These are phyloP conservation scores for Drosophila biarmipes DNA, from an alignment of 1,140 invertebrate genomes.

Conservation along the genomic window DNA sequence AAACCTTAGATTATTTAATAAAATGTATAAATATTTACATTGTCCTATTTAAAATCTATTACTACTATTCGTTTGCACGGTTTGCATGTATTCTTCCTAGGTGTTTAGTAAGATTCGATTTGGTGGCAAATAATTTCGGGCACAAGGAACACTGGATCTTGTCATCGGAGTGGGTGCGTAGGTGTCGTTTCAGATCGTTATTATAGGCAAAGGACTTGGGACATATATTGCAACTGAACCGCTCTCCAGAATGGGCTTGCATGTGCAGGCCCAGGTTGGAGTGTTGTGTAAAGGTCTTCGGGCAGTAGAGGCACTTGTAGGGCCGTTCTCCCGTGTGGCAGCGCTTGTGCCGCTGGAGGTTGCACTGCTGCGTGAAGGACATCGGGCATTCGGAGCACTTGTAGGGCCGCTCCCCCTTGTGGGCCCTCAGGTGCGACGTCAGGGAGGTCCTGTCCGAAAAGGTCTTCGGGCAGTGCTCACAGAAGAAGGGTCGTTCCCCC, in stretches of 20 bases:
- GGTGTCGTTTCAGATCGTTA: background rate
- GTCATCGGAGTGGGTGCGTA: background rate
- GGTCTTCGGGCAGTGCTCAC: background rate
- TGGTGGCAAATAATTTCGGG: background rate
- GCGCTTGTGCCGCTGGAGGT: background rate
- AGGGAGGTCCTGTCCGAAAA: background rate
- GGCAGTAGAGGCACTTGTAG: background rate
- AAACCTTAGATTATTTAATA: too few species aligned
- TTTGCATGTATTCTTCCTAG: too few species aligned
- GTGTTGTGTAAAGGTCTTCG: background rate
- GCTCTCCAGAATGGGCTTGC: background rate
- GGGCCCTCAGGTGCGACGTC: background rate
- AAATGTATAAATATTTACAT: too few species aligned
- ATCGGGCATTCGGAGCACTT: background rate
- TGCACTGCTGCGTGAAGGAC: background rate
- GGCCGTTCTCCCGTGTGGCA: constrained; percentile 1
- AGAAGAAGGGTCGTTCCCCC: background rate
- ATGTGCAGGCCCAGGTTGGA: background rate
- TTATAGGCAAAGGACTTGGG: background rate
- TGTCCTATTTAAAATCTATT: too few species aligned
- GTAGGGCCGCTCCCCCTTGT: background rate
- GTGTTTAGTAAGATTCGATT: background rate
- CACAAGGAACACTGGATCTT: constrained; percentile 1
- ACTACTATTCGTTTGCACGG: too few species aligned
- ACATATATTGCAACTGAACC: background rate